phyloP scores from a whole-genome alignment of 2,113 vertebrate species.

The Siphamia tubifer region DNA sequence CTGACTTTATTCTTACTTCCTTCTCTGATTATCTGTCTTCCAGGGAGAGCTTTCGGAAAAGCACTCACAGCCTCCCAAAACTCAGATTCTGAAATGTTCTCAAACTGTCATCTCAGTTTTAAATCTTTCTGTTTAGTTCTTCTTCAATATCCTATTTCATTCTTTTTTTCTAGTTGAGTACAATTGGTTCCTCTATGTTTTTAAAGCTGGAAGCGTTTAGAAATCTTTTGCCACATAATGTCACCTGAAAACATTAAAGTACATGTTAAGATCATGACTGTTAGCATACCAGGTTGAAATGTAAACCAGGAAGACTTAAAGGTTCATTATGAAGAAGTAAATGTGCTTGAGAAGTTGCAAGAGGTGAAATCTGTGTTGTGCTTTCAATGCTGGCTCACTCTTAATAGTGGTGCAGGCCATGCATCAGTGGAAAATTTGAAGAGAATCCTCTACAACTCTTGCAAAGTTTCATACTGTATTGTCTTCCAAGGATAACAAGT shows the following conservation, averaged over 20 bases:
- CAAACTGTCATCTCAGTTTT: constrained; percentile 30
- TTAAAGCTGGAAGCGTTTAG: background rate
- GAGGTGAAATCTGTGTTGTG: no score
- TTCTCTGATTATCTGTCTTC: constrained; percentile 27
- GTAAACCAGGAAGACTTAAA: no score
- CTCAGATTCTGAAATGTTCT: constrained; percentile 24
- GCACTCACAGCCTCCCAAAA: constrained; percentile 8
- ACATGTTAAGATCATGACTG: no score
- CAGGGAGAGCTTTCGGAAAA: constrained; percentile 7
- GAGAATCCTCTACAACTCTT: no score
- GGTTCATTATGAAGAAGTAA: no score
- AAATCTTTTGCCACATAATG: background rate
- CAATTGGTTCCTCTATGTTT: background rate
- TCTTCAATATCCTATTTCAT: background rate
- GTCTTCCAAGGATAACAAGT: no score
- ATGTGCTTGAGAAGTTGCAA: no score
- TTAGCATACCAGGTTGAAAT: no score
- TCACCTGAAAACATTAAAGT: background rate
- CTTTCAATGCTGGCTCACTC: no score
- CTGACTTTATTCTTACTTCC: constrained; percentile 13
- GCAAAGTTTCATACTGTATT: no score
- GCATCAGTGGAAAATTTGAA: no score
- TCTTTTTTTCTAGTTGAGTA: background rate
- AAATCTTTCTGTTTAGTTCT: constrained; percentile 11
- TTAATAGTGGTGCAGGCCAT: no score